Percentiles rank a stretch among this genome's conserved stretches.
These are phyloP conservation scores for Himalopsyche japonica DNA, from an alignment of 2,888 invertebrate species.

Conservation along the genomic window DNA sequence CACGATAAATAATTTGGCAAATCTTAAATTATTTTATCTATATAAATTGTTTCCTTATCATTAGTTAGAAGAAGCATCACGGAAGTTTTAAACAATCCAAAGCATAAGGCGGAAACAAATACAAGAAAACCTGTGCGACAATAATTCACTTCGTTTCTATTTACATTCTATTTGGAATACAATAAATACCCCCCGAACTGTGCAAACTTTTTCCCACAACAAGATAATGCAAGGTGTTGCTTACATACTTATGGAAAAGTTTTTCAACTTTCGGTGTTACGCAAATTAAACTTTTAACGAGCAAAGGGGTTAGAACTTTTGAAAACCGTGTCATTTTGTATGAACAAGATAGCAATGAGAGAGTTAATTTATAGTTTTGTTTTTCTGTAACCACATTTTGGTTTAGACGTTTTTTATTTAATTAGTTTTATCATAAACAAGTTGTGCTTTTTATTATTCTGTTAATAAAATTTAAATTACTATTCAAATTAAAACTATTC, in stretches of 20 bases:
- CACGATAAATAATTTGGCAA: too few species aligned
- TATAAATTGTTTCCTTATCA: too few species aligned
- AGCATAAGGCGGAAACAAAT: not conserved
- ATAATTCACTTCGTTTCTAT: not conserved
- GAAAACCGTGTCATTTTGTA: slow-evolving; percentile 3
- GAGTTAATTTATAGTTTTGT: not conserved
- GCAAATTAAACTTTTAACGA: slow-evolving; percentile 20
- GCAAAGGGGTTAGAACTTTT: slow-evolving; percentile 3
- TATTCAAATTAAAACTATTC: too few species aligned
- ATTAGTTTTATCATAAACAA: too few species aligned
- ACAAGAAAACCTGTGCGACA: not conserved
- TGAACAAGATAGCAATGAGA: not conserved
- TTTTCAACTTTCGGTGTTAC: slow-evolving; percentile 1
- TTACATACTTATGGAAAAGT: slow-evolving; percentile 6
- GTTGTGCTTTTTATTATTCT: too few species aligned
- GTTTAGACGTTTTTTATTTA: not conserved
- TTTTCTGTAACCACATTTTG: not conserved
- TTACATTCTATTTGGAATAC: not conserved
- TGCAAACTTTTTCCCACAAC: not conserved
- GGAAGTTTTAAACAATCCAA: too few species aligned
- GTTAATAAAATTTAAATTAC: too few species aligned
- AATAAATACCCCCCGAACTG: not conserved
- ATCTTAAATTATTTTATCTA: too few species aligned
- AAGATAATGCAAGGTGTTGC: slow-evolving; percentile 20
- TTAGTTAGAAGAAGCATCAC: too few species aligned